phyloP scores from a whole-genome alignment of 2,113 vertebrate species.

The Phycodurus eques region DNA sequence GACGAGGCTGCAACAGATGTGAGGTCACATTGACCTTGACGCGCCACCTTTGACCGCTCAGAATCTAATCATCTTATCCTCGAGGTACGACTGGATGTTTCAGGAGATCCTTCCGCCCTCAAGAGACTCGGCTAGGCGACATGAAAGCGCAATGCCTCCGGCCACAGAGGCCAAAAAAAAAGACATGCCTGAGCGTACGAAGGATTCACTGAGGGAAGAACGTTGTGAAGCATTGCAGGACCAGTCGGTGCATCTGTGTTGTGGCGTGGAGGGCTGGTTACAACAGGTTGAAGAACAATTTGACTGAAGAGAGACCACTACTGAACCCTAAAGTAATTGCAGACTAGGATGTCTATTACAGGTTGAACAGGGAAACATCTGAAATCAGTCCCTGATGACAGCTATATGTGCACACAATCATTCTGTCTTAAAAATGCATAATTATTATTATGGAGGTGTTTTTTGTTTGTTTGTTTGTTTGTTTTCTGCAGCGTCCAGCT shows the following conservation, averaged over 20 bases:
- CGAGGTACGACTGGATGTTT: not conserved
- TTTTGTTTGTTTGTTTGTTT: too few species aligned
- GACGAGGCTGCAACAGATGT: not conserved
- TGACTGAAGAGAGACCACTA: conserved; percentile 17
- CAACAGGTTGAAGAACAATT: conserved; percentile 29
- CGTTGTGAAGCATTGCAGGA: not conserved
- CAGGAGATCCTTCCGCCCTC: not conserved
- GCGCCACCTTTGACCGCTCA: not conserved
- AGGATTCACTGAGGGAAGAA: not conserved
- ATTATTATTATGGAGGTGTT: too few species aligned
- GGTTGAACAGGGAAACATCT: conserved; percentile 25
- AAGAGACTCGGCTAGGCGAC: not conserved
- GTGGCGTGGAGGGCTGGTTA: conserved; percentile 24
- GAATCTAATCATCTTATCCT: conserved; percentile 3
- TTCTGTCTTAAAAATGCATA: not conserved
- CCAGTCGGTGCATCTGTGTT: conserved; percentile 2
- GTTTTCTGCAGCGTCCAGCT: too few species aligned
- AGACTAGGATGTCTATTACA: conserved; percentile 32
- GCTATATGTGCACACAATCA: conserved; percentile 9
- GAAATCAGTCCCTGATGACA: conserved; percentile 4
- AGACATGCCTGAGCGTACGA: not conserved
- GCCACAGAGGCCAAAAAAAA: not conserved
- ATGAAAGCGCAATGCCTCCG: not conserved
- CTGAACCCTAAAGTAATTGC: conserved; percentile 31
- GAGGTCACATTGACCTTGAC: conserved; percentile 5